Evolutionary conservation across 1,140 invertebrate genomes (phyloP), one percentile per base, ranked within the genome.

Genomic region (Philotrypesis tridentata): DNA sequence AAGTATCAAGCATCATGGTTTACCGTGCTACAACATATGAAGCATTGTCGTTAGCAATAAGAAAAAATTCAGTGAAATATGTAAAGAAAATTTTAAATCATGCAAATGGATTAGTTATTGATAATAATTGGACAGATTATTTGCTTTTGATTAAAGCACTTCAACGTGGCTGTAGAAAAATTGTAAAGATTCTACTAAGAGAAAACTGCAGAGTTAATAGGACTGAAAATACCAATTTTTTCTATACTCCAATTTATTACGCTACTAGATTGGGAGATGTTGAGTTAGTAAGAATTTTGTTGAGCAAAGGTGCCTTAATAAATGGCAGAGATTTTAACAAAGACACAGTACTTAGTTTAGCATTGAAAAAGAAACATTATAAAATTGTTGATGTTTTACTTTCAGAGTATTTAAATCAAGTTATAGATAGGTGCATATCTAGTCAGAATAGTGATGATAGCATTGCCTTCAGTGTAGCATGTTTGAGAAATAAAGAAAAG

Each of bases 191-290:
- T 29, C 48, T 78, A 17, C 14, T 78, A 31, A 55, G n/a, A 17
- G 43, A 55, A 21, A 40, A n/a, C 12, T 78, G 76, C 27, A 78
- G 76, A 78, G 76, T 78, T 27, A 78, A 78, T 55, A 70, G 25
- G 70, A 9, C 0, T n/a, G 29, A 23, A 11, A 70, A 68, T 17
- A 78, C 65, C 1, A 43, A 78, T 78, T 78, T 70, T 7, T 70
- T 33, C 31, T 12, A 78, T 23, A 78, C 76, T 8, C 76, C 76
- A 5, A 17, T 78, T 25, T 78, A 78, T 70, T 78, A 78, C 55
- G 76, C 76, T 55, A 65, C 68, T 2, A 43, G 76, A 29, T 70
- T 78, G 12, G n/a, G 33, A 29, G 40, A 78, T 70, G 25, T 70
- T 40, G 11, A 68, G 2, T 29, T 78, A 11, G 60, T 78, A n/a